Evolutionary conservation across 1,140 invertebrate species (phyloP), one percentile per base, ranked within the genome.

Genomic region (Drosophila navojoa): DNA sequence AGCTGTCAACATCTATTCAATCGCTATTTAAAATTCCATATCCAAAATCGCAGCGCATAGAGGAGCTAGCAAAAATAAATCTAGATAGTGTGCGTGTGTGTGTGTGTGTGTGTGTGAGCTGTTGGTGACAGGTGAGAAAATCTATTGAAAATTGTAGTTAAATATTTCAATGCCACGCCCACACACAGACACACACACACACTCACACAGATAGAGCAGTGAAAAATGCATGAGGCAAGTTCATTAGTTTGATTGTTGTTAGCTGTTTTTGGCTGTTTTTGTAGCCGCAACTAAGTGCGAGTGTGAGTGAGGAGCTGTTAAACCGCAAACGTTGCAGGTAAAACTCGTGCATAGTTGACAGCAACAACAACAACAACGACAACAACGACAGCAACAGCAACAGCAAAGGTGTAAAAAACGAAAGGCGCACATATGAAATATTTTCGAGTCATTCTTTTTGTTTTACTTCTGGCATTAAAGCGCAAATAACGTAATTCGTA

Each of bases 401-500:
- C 27, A 29, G 6, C 27, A 32, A 32, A 35, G 27, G n/a, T 15
- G n/a, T 7, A 29, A 55, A 42, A 35, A 25, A 44, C 25, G 16
- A 61, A 68, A 75, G 22, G 42, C 16, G 38, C 44, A 68, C 45
- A 57, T 45, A 49, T 70, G 59, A 76, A 79, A 79, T 78, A 57
- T 75, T 69, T 85, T 54, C 27, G 13, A 50, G 47, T 7, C 35
- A 38, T 38, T 27, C 50, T 4, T 10, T 38, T 45, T 62, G 47
- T 59, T 55, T 47, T 38, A 52, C 61, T 69, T 69, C 49, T 74
- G 77, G 73, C 76, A 45, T 77, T 84, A 63, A 71, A 76, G 77
- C 73, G 66, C 67, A 80, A 87, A 87, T 80, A 89, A 84, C 67
- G 79, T 89, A 77, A 87, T 86, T 82, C 79, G 66, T 79, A 87